Percentiles rank a stretch among this genome's conserved stretches.
These are phyloP conservation scores for Patiria pectinifera DNA, from an alignment of 53 echinoderm and acorn worm species.

Conservation along the genomic window DNA sequence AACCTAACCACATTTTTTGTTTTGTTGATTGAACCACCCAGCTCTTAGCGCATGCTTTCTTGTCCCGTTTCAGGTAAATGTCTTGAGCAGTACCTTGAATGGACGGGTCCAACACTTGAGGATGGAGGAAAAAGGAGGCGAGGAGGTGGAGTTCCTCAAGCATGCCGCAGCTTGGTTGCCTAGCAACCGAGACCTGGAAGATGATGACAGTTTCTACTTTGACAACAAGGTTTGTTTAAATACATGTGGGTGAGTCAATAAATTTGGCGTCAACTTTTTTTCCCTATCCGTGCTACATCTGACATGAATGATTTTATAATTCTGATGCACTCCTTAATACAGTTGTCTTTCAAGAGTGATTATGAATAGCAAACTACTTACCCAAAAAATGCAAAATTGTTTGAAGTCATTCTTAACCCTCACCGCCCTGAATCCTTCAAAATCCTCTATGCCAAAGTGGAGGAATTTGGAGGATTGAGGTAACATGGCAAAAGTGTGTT, in stretches of 20 bases:
- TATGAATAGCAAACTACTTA: too few relatives aligned
- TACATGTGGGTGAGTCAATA: not conserved
- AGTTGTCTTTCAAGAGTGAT: not conserved
- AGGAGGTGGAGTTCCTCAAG: conserved; percentile 78
- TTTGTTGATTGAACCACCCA: too few relatives aligned
- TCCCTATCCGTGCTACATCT: not conserved
- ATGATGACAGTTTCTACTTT: conserved; percentile 80
- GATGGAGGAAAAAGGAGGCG: conserved; percentile 70
- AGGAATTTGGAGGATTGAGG: too few relatives aligned
- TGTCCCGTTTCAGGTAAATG: conserved; percentile 62
- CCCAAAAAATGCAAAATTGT: too few relatives aligned
- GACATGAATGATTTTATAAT: too few relatives aligned
- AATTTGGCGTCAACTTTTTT: not conserved
- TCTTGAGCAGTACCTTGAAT: conserved; percentile 78
- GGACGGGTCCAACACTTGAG: conserved; percentile 74
- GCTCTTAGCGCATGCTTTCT: not conserved
- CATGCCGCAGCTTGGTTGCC: conserved; percentile 83
- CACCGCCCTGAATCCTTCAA: too few relatives aligned
- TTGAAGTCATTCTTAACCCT: too few relatives aligned
- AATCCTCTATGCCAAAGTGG: too few relatives aligned
- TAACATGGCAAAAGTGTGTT: too few relatives aligned
- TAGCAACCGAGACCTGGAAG: conserved; percentile 70
- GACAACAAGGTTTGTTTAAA: conserved; percentile 46
- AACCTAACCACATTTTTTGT: too few relatives aligned
- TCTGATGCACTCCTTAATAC: too few relatives aligned